Base-by-base conservation (phyloP, 2,113 vertebrate genomes). In the Gobiocypris rarus region DNA sequence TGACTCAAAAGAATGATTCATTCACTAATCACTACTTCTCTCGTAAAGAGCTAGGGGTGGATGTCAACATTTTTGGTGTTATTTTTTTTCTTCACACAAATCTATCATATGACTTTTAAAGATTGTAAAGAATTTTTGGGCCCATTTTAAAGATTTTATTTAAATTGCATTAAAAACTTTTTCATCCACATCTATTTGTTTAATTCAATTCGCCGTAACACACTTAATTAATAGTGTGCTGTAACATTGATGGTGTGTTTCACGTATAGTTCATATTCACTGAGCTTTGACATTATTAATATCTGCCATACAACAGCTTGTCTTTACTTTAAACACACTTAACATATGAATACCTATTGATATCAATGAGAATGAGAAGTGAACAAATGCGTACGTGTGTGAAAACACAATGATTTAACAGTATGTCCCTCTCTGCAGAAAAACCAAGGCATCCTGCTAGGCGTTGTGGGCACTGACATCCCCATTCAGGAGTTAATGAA, bases 391-490 rank as follows among this genome's bases (percentile, higher is more conserved):
- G 17, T 54, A 9, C 7, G 9, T 24, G n/a, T 77, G 56, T 63
- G 76, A 63, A 79, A 63, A 28, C 45, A 63, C 10, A 13, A 6
- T 54, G 22, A 58, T 28, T 73, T 59, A 3, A 14, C 38, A 26
- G 14, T 89, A 45, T 90, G 85, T 59, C 1, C 48, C 50, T 75
- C 85, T 87, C 84, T 88, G 87, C 91, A 99, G 98, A 97, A 96
- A 89, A 97, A 97, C 28, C 97, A 97, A 93, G 97, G 98, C 83
- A 98, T 99, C 93, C 96, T 99, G 82, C 94, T 99, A 89, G 98
- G 98, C 86, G 98, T 99, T 31, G 98, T 96, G n/a, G 98, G 98
- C 89, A 99, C 97, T 90, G 98, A 99, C 89, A 98, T 99, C 90
- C 97, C 98, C 85, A 97, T 99, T 86, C 97, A 98, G 91, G 97